phyloP scores from a whole-genome alignment of 92 coral and sea anemone genomes.

The Galaxea fascicularis region DNA sequence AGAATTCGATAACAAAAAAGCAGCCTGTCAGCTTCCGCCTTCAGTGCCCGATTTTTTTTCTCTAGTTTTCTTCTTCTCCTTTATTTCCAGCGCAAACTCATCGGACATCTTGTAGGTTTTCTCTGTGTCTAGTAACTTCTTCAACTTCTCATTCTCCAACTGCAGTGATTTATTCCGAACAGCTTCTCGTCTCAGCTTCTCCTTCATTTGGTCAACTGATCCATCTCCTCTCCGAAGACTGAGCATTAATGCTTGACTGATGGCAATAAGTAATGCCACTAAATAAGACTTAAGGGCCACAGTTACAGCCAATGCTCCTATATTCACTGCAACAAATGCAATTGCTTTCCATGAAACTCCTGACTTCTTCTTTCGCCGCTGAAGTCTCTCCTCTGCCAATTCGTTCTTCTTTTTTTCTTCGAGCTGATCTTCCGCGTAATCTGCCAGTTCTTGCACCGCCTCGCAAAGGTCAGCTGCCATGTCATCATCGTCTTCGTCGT shows the following conservation, averaged over 20 bases:
- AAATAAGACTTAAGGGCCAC: conserved; percentile 66
- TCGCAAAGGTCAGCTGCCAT: conserved; percentile 71
- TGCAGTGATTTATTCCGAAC: conserved; percentile 70
- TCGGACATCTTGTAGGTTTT: conserved; percentile 80
- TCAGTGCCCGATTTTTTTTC: neutral
- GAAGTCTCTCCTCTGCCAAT: conserved; percentile 38
- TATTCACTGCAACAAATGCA: conserved; percentile 48
- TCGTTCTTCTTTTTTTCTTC: conserved; percentile 30
- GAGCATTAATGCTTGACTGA: conserved; percentile 59
- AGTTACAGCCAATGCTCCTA: conserved; percentile 60
- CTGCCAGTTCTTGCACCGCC: conserved; percentile 76
- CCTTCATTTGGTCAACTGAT: conserved; percentile 53
- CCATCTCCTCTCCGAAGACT: conserved; percentile 38
- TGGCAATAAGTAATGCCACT: conserved; percentile 63
- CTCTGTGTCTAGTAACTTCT: conserved; percentile 77
- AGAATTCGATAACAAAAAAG: too few species aligned
- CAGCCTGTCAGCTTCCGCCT: too few species aligned
- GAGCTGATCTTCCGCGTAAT: conserved; percentile 67
- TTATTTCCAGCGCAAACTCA: conserved; percentile 75
- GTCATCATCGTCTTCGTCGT: conserved; percentile 66
- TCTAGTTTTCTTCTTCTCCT: conserved; percentile 37
- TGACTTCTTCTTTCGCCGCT: conserved; percentile 27
- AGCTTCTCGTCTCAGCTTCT: conserved; percentile 65
- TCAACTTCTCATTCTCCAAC: conserved; percentile 74
- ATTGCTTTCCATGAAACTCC: conserved; percentile 45